Evolutionary conservation across 1,140 invertebrate species (phyloP).

Genomic region (Galleria mellonella): DNA sequence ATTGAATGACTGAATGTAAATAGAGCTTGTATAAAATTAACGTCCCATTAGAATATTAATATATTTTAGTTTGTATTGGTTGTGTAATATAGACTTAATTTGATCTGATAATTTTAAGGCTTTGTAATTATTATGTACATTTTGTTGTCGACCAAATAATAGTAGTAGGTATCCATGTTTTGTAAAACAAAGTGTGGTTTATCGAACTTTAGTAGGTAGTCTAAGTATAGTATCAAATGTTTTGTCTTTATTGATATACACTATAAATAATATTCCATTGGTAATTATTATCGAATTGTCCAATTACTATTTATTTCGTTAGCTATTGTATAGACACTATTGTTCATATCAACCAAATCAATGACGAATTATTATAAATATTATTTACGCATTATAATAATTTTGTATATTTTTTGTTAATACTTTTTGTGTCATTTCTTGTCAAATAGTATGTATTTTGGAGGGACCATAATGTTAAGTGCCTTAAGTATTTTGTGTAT

Average conservation of each 20-base stretch:
- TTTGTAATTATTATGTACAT: conserved; percentile 9
- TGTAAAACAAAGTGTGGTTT: conserved; percentile 33
- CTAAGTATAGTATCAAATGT: too few species aligned
- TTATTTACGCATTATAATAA: too few species aligned
- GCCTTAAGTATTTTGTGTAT: conserved; percentile 56
- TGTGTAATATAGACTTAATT: conserved; percentile 22
- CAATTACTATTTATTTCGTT: too few species aligned
- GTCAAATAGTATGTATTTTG: conserved; percentile 33
- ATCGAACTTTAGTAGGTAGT: background rate
- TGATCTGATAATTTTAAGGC: conserved; percentile 23
- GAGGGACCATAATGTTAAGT: conserved; percentile 64
- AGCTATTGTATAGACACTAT: too few species aligned
- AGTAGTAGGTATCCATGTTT: conserved; percentile 27
- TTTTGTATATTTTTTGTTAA: conserved; percentile 24
- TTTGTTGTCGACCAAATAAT: conserved; percentile 5
- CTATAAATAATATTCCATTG: too few species aligned
- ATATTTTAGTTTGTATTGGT: conserved; percentile 20
- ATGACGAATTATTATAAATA: conserved; percentile 8
- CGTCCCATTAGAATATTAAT: conserved; percentile 24
- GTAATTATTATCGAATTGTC: too few species aligned
- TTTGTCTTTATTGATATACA: too few species aligned
- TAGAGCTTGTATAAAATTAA: conserved; percentile 21
- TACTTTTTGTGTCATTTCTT: conserved; percentile 41
- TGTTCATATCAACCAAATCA: conserved; percentile 1
- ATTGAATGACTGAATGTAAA: conserved; percentile 37